Conservation (phyloP, 2,797 vertebrate species). For the Fistularia commersonii region DNA sequence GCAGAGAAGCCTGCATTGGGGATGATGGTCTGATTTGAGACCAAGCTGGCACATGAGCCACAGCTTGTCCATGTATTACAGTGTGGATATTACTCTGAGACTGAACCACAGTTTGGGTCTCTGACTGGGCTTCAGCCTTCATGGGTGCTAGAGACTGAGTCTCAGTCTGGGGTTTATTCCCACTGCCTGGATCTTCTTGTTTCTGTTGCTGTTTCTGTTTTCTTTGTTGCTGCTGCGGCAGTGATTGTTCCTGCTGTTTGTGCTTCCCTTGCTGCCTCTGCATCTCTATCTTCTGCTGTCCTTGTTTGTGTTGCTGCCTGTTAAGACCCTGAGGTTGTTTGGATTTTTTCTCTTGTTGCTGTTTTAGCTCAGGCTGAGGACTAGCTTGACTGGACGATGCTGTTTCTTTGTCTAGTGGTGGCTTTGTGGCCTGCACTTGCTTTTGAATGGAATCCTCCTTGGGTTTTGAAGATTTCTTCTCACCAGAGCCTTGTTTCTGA, state of each 20-base stretch:
- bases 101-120: slow-evolving; percentile 20
- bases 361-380: slow-evolving; percentile 13
- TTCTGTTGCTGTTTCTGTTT: slow-evolving; percentile 13
- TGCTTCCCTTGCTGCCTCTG: neutral
- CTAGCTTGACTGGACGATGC: slow-evolving; percentile 11
- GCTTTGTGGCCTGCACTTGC: slow-evolving; percentile 8
- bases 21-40: slow-evolving; percentile 34
- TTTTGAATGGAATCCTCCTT: slow-evolving; percentile 20
- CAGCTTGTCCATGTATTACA: slow-evolving; percentile 13
- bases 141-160: slow-evolving; percentile 27
- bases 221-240: slow-evolving; percentile 7
- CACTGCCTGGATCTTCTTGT: slow-evolving; percentile 19
- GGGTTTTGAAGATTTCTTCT: slow-evolving; percentile 18
- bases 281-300: slow-evolving; percentile 11
- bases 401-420: slow-evolving; percentile 16
- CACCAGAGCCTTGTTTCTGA: slow-evolving; percentile 44
- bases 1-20: slow-evolving; percentile 35
- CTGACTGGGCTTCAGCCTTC: slow-evolving; percentile 19
- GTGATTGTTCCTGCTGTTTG: slow-evolving; percentile 8
- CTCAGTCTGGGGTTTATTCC: slow-evolving; percentile 15
- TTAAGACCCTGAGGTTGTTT: too few relatives aligned
- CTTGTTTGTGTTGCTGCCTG: too few relatives aligned
- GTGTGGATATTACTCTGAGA: slow-evolving; percentile 12
- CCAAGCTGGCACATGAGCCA: slow-evolving; percentile 40
- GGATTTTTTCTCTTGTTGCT: too few relatives aligned